Evolutionary conservation across 2,888 invertebrate species (phyloP), one percentile per base, ranked within the genome.

Genomic region (Taenaris catops): DNA sequence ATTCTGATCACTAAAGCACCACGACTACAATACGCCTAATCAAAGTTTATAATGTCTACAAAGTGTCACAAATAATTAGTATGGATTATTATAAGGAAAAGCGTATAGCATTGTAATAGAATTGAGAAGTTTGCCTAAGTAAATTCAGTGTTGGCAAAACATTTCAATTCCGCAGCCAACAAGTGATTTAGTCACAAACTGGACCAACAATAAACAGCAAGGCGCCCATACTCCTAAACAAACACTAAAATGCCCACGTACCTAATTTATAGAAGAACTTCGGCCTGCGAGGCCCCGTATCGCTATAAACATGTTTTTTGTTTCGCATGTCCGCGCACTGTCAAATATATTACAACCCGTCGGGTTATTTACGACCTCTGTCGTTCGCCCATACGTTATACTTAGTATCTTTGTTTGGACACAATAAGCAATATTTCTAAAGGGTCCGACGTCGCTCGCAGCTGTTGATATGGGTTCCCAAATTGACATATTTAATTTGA

Each of bases 401-500:
- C 84, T 86, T 83, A 81, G 83, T 84, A 86, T 84, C 86, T 86
- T 83, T 86, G 86, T 86, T 86, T 86, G 84, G 84, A 86, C 86
- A 86, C 86, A 84, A 86, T 86, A 83, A 84, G 84, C 81, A 78
- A 86, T 86, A 86, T 86, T 86, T 86, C 81, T 80, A 83, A 81
- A 80, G 81, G 80, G 75, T 69, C 73, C 74, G 78, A 74, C 80
- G 80, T 78, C 83, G 73, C 71, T 71, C 72, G 80, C 86, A 84
- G 84, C 86, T 83, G 83, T 80, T 86, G 86, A 86, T 86, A 84
- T 80, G 84, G 84, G 86, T 86, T 70, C 75, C 76, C 75, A 75
- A 86, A 86, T 86, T 86, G 86, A 86, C 86, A 84, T 84, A 84
- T 86, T 86, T 86, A 86, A 86, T 86, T 86, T 81, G 83, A 84